These are phyloP conservation scores for Hemiprocne comata DNA, from an alignment of 2,113 vertebrate genomes.

Conservation along the genomic window DNA sequence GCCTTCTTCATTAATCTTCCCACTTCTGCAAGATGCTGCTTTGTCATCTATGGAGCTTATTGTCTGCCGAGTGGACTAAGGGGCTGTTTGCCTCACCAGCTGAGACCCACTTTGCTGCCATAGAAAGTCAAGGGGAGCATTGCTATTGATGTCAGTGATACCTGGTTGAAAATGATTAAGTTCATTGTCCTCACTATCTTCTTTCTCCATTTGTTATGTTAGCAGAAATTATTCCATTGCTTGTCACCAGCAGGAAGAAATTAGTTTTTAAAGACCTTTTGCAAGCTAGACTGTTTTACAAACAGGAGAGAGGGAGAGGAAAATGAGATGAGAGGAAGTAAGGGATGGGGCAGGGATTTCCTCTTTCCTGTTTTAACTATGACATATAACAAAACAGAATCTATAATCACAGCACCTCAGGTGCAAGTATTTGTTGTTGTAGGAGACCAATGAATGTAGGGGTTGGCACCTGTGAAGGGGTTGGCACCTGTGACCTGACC, in stretches of 20 bases:
- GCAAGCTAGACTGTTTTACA: constrained; percentile 4
- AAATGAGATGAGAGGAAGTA: background rate
- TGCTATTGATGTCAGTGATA: background rate
- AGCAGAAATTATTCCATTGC: background rate
- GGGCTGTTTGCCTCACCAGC: background rate
- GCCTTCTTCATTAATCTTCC: background rate
- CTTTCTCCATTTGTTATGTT: background rate
- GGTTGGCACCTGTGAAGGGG: background rate
- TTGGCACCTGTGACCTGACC: background rate
- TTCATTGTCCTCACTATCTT: background rate
- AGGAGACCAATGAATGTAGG: background rate
- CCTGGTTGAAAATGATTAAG: background rate
- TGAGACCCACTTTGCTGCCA: background rate
- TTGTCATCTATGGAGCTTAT: background rate
- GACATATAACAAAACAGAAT: constrained; percentile 8
- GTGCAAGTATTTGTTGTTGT: background rate
- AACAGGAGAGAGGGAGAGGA: background rate
- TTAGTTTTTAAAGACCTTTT: background rate
- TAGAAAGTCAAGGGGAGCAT: background rate
- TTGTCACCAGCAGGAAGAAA: background rate
- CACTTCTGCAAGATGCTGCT: background rate
- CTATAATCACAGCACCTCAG: background rate
- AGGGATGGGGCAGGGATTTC: background rate
- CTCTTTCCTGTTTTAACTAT: constrained; percentile 40
- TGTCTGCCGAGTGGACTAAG: background rate